Evolutionary conservation across 2,797 vertebrate genomes (phyloP).

Genomic region (Sylvilagus floridanus): DNA sequence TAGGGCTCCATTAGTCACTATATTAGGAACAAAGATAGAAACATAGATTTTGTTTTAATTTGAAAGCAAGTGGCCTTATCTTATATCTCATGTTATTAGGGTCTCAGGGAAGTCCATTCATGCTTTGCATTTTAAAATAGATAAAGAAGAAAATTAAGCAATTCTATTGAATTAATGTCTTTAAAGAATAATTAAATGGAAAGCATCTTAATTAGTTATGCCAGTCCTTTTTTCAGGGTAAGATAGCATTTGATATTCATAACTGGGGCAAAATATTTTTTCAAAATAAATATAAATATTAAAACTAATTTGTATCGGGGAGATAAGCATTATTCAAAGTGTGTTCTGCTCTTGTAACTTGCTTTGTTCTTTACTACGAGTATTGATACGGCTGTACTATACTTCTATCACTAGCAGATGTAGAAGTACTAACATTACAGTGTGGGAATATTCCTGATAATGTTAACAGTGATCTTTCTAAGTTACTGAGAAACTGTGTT

Average conservation of each 20-base stretch:
- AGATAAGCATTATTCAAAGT: background rate
- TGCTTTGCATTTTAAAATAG: conserved; percentile 60
- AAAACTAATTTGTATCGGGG: conserved; percentile 55
- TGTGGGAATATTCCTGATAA: background rate
- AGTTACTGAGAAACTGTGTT: background rate
- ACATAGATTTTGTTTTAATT: conserved; percentile 71
- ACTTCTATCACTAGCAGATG: background rate
- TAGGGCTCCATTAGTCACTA: conserved; percentile 34
- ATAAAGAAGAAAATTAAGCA: conserved; percentile 54
- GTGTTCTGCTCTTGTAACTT: background rate
- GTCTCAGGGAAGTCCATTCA: conserved; percentile 37
- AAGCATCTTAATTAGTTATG: conserved; percentile 70
- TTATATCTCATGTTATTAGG: conserved; percentile 41
- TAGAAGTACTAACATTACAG: too few species aligned
- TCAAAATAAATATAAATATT: conserved; percentile 63
- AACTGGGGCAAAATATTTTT: conserved; percentile 58
- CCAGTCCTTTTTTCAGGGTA: conserved; percentile 49
- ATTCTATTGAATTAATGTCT: conserved; percentile 65
- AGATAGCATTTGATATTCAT: conserved; percentile 60
- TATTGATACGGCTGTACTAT: rapidly evolving
- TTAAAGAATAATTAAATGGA: conserved; percentile 66
- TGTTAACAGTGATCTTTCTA: background rate
- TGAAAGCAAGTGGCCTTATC: conserved; percentile 67
- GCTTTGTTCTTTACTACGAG: background rate
- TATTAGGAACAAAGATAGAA: conserved; percentile 66